phyloP scores from a whole-genome alignment of 2,888 invertebrate species.

The Orthonevra nobilis region DNA sequence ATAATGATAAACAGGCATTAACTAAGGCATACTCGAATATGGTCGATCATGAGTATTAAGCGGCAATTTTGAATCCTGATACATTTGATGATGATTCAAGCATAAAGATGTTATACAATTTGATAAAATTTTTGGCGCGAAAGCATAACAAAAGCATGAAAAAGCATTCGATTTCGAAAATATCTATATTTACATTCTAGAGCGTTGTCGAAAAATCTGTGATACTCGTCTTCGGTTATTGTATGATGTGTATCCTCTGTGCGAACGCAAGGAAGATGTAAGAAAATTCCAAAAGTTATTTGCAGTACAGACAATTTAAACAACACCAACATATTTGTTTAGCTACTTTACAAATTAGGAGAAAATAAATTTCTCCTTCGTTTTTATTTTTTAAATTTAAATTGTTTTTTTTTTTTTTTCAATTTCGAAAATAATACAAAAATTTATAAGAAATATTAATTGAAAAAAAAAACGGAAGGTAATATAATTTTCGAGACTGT shows the following conservation, averaged over 20 bases:
- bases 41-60: slow-evolving; percentile 27
- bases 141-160: slow-evolving; percentile 24
- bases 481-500: too few relatives aligned
- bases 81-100: slow-evolving; percentile 35
- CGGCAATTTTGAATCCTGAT: slow-evolving; percentile 32
- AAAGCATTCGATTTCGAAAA: slow-evolving; percentile 36
- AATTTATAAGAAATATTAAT: too few relatives aligned
- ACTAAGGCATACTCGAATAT: slow-evolving; percentile 28
- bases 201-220: slow-evolving; percentile 89
- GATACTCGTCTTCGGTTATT: slow-evolving; percentile 88
- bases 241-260: slow-evolving; percentile 77
- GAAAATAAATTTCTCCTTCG: slow-evolving; percentile 8
- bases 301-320: slow-evolving; percentile 50
- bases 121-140: slow-evolving; percentile 18
- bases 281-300: slow-evolving; percentile 58
- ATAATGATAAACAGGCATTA: slow-evolving; percentile 26
- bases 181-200: slow-evolving; percentile 85
- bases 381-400: slow-evolving; percentile 14
- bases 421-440: slow-evolving; percentile 48
- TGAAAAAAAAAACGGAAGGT: too few relatives aligned
- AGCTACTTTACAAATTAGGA: slow-evolving; percentile 63
- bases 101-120: slow-evolving; percentile 24
- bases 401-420: slow-evolving; percentile 37
- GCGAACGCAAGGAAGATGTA: slow-evolving; percentile 62
- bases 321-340: slow-evolving; percentile 63